A percentile compares a stretch with the other conserved stretches of the same genome.
Conservation (phyloP, 2,888 invertebrate genomes). For the Meliscaeva auricollis region DNA sequence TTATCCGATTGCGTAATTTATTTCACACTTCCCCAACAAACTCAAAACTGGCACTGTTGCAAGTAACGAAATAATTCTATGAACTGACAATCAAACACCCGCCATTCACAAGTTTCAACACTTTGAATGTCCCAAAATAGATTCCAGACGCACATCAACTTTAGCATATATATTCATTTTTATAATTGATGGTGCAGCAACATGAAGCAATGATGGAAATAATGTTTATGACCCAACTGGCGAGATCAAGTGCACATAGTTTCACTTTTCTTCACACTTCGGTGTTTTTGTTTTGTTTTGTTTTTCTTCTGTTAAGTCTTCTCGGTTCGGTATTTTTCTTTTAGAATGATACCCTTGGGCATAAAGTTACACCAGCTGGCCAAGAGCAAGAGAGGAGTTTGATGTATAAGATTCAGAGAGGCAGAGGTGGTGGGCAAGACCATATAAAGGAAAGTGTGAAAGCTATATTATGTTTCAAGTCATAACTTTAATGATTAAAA, state of each 20-base stretch:
- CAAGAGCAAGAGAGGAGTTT: constrained; percentile 3
- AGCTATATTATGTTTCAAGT: constrained; percentile 64
- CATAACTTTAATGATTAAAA: constrained; percentile 37
- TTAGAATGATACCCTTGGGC: constrained; percentile 47
- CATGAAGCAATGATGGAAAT: constrained; percentile 52
- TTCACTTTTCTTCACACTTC: constrained; percentile 65
- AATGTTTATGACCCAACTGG: constrained; percentile 60
- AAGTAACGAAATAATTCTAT: constrained; percentile 16
- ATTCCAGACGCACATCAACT: constrained; percentile 33
- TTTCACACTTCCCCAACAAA: constrained; percentile 29
- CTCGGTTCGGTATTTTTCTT: constrained; percentile 23
- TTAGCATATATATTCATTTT: neutral
- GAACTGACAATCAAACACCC: constrained; percentile 35
- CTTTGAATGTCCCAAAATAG: constrained; percentile 44
- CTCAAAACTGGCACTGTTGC: constrained; percentile 2
- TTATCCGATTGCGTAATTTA: constrained; percentile 43
- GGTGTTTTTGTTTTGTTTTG: constrained; percentile 13
- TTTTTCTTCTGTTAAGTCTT: constrained; percentile 9
- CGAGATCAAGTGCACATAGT: constrained; percentile 70
- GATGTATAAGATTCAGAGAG: constrained; percentile 1
- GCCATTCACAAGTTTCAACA: constrained; percentile 35
- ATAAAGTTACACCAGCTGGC: neutral
- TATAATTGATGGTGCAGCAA: constrained; percentile 54
- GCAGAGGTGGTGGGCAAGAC: neutral
- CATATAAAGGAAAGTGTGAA: constrained; percentile 61